phyloP scores from a whole-genome alignment of 2,888 invertebrate species.

The Papilio protenor region DNA sequence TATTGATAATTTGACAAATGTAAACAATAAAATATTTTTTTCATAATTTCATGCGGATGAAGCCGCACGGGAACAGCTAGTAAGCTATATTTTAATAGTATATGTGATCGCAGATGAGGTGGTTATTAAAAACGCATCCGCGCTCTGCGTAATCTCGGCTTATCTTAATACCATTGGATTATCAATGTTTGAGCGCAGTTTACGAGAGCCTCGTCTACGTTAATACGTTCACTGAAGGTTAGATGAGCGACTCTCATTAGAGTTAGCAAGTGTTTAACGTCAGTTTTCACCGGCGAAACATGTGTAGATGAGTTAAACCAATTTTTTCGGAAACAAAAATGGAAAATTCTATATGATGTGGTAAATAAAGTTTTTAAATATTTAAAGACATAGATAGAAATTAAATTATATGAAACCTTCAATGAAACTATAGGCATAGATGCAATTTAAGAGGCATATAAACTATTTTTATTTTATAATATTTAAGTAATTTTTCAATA shows the following conservation, averaged over 20 bases:
- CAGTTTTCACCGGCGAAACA: not conserved
- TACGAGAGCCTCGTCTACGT: conserved; percentile 25
- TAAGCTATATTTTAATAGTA: not conserved
- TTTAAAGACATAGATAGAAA: too few species aligned
- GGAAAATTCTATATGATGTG: not conserved
- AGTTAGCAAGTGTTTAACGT: not conserved
- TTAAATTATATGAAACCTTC: too few species aligned
- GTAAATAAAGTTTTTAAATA: too few species aligned
- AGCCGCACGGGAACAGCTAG: too few species aligned
- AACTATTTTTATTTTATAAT: too few species aligned
- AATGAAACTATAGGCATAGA: too few species aligned
- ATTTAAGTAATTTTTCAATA: too few species aligned
- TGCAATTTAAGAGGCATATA: too few species aligned
- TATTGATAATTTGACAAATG: too few species aligned
- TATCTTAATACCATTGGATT: conserved; percentile 43
- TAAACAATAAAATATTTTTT: too few species aligned
- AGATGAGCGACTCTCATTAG: not conserved
- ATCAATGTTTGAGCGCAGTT: conserved; percentile 26
- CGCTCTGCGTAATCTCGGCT: conserved; percentile 36
- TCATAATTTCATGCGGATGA: too few species aligned
- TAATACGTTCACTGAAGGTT: conserved; percentile 35
- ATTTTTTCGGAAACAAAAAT: not conserved
- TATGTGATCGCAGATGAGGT: conserved; percentile 21
- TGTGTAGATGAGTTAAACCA: not conserved
- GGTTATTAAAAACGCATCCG: conserved; percentile 42